phyloP scores from a whole-genome alignment of 37 sponge, comb jelly and placozoan species.

The Aphrocallistes beatrix region DNA sequence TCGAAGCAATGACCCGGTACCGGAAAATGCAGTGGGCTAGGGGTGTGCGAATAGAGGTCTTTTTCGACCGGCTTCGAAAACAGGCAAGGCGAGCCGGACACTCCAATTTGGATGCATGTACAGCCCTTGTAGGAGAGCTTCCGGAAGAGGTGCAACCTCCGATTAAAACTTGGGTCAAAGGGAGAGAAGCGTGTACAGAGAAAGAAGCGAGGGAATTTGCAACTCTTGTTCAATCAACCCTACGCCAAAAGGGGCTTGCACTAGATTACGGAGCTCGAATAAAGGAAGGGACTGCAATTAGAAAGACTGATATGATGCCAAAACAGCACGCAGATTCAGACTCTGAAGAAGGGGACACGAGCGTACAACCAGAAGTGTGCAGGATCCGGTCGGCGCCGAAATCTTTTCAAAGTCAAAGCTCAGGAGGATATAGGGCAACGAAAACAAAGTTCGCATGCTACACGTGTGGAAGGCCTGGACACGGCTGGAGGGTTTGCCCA shows the following conservation, averaged over 20 bases:
- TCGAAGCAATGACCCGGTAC: not conserved
- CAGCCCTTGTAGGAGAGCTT: not conserved
- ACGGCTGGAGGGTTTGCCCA: not conserved
- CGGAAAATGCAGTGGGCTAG: slow-evolving; percentile 12
- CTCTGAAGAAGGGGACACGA: not conserved
- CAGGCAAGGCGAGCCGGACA: not conserved
- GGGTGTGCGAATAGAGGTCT: not conserved
- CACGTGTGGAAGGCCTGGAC: not conserved
- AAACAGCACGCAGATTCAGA: not conserved
- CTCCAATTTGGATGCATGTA: not conserved
- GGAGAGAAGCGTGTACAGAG: not conserved
- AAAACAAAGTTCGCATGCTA: not conserved
- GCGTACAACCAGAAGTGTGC: no score
- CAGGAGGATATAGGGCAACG: not conserved
- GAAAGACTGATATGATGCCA: not conserved
- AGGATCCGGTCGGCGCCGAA: no score
- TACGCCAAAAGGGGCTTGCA: not conserved
- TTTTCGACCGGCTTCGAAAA: not conserved
- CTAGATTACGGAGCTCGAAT: not conserved
- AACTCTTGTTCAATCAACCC: not conserved
- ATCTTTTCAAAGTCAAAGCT: no score
- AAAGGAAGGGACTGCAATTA: not conserved
- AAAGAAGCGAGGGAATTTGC: not conserved
- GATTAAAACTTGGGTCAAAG: not conserved
- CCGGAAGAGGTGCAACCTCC: not conserved